Percentiles rank a stretch among this genome's conserved stretches.
These are phyloP conservation scores for Lepidostoma basale DNA, from an alignment of 1,140 invertebrate genomes.

Conservation along the genomic window DNA sequence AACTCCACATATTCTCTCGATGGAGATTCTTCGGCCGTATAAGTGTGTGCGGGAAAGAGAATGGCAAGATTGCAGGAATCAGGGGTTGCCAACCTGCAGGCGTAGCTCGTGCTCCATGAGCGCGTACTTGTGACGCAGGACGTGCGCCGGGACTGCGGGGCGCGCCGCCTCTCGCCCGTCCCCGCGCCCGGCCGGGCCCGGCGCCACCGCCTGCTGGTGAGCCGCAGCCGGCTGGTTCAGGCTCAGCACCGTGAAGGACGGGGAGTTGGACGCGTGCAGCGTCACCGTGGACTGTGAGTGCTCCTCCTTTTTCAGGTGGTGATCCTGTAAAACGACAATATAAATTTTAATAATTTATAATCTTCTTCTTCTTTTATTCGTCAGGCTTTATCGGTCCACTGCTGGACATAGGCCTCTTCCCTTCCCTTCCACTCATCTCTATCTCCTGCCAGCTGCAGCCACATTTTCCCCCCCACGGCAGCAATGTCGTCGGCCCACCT, in stretches of 20 bases:
- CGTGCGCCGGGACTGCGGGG: constrained; percentile 16
- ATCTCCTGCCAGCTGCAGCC: no score
- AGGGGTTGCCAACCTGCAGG: constrained; percentile 54
- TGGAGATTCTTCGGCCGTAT: no score
- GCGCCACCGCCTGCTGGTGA: constrained; percentile 46
- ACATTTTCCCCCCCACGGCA: no score
- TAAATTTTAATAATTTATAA: not conserved
- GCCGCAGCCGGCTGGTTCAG: constrained; percentile 46
- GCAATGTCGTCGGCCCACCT: no score
- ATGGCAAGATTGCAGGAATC: no score
- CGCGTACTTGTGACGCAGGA: constrained; percentile 59
- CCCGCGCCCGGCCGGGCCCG: constrained; percentile 45
- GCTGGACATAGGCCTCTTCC: no score
- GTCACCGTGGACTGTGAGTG: constrained; percentile 52
- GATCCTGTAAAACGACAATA: not conserved
- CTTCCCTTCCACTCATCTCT: no score
- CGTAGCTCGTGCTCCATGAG: constrained; percentile 58
- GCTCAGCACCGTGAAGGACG: constrained; percentile 45
- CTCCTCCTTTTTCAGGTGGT: constrained; percentile 28
- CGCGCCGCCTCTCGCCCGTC: not conserved
- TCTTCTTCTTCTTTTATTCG: not conserved
- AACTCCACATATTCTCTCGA: no score
- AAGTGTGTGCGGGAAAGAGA: no score
- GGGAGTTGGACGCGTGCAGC: constrained; percentile 50
- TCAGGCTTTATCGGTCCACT: no score